These are phyloP conservation scores for Aleadryas rufinucha DNA, from an alignment of 2,113 vertebrate species.

Conservation along the genomic window DNA sequence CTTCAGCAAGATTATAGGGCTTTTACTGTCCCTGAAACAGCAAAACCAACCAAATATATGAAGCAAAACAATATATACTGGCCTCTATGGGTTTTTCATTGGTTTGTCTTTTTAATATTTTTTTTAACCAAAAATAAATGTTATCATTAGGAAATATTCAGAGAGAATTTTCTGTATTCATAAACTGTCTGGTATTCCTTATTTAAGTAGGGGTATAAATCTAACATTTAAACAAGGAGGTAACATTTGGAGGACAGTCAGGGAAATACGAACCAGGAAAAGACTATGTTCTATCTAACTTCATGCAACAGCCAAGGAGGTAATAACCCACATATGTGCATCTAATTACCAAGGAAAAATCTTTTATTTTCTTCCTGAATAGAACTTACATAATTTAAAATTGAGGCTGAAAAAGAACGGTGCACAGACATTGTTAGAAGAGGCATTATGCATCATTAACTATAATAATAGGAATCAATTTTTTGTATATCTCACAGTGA, in stretches of 20 bases:
- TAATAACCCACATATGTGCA: not conserved
- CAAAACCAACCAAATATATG: not conserved
- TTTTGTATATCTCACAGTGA: not conserved
- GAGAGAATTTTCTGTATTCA: not conserved
- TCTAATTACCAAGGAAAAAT: not conserved
- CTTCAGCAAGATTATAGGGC: not conserved
- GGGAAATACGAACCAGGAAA: not conserved
- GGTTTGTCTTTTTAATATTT: not conserved
- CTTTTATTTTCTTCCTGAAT: not conserved
- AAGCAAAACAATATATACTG: not conserved
- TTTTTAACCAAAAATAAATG: not conserved
- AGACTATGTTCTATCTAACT: not conserved
- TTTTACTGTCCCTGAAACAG: not conserved
- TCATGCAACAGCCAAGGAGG: not conserved
- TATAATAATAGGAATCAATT: not conserved
- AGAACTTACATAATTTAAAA: not conserved
- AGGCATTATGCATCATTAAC: not conserved
- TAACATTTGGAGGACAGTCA: not conserved
- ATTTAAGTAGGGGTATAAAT: not conserved
- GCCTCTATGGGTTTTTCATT: accelerated
- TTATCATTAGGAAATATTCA: not conserved
- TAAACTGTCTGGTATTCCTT: not conserved
- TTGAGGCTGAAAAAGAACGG: not conserved
- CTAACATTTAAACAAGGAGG: not conserved
- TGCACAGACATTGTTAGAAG: not conserved